phyloP scores from a whole-genome alignment of 30 jellyfish, hydroid and myxozoan species.

The Aurelia aurita complex sp. Pacific region DNA sequence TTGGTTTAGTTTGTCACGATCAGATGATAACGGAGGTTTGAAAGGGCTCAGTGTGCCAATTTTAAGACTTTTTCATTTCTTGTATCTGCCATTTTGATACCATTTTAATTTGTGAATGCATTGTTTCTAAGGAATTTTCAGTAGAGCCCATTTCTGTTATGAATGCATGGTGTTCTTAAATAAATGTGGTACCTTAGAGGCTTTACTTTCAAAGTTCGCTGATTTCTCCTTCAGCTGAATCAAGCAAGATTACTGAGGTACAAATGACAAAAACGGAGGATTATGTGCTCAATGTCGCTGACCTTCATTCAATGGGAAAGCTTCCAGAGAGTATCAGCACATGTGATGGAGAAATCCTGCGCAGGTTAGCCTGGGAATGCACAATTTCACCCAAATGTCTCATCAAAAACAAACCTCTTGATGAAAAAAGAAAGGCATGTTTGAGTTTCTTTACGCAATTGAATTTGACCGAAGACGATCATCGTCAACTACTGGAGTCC shows the following conservation, averaged over 20 bases:
- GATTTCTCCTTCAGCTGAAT: not conserved
- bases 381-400: not conserved
- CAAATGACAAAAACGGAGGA: not conserved
- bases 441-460: conserved; percentile 5
- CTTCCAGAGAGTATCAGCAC: not conserved
- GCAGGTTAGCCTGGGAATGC: not conserved
- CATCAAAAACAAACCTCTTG: not conserved
- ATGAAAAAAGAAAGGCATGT: not conserved
- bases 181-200: not conserved
- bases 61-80: too few species aligned
- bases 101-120: too few species aligned
- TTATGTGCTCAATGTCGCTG: not conserved
- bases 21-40: too few species aligned
- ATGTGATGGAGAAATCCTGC: not conserved
- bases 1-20: too few species aligned
- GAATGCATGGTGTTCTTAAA: too few species aligned
- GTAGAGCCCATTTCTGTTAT: too few species aligned
- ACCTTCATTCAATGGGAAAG: not conserved
- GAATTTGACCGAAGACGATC: not conserved
- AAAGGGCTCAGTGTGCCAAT: too few species aligned
- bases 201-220: not conserved
- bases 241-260: not conserved
- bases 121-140: too few species aligned
- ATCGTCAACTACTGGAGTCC: conserved; percentile 11
- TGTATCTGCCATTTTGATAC: too few species aligned